Base-by-base conservation (phyloP, 2,113 vertebrate species). In the Pedetes capensis region DNA sequence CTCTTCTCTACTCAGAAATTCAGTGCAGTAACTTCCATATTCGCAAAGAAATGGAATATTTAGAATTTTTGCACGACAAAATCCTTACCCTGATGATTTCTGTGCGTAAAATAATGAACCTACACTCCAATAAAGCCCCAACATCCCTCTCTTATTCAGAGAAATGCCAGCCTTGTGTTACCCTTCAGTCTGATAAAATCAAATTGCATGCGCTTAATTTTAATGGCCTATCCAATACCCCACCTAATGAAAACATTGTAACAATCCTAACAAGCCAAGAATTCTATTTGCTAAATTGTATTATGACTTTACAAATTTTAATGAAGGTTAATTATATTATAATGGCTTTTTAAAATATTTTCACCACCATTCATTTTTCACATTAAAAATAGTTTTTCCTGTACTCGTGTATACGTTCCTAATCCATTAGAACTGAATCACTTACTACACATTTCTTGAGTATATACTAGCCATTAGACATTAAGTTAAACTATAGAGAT, bases 341-440 rank as follows among this genome's bases (percentile, higher is more conserved):
- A 66, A 29, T n/a, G 16, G 49, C 68, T 53, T 20, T 87, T 75
- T 53, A 22, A 95, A 93, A 69, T 94, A 84, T 95, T 94, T 94
- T 90, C 51, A 95, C 39, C 9, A 61, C 18, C 3, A 8, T 53
- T 55, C 66, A 57, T 82, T 93, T 14, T 74, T 83, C 20, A 53
- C 7, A 63, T 68, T 44, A 66, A 75, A 91, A 76, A 61, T 23
- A 13, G 17, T 61, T 63, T 39, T 80, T 34, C 66, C 34, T 39
- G 53, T 66, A 81, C 78, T 85, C 68, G 32, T 32, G 17, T 61
- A 79, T 7, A 51, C 7, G 22, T 86, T 71, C 44, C n/a, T 39
- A 68, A 39, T 66, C 37, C 51, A 61, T 57, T 37, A 92, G n/a
- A 75, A 83, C 14, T 39, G 32, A n/a, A 1, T 71, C 34, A 53